Percentiles rank a stretch among this genome's conserved stretches.
Evolutionary conservation across 2,113 vertebrate genomes (phyloP).

Genomic region (Oreochromis spilurus): DNA sequence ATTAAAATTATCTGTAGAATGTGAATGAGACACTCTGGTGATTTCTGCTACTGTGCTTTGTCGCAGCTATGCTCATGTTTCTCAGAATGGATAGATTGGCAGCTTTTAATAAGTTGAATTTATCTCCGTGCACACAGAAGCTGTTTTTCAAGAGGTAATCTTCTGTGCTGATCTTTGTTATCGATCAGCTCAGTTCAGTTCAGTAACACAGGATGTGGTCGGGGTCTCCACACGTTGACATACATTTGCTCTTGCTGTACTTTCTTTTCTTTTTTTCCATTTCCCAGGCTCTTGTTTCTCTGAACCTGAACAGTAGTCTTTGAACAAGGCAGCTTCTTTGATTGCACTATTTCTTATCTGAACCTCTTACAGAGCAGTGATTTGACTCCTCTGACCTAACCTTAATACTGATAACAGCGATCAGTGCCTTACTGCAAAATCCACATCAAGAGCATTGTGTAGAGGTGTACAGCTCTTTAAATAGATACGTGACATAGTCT

Average conservation of each 20-base stretch:
- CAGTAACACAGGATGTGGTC: not conserved
- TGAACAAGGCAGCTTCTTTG: slow-evolving; percentile 25
- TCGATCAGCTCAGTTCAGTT: not conserved
- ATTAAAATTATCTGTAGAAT: not conserved
- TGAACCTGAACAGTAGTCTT: not conserved
- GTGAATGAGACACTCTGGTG: not conserved
- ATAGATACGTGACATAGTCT: not conserved
- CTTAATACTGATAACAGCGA: slow-evolving; percentile 12
- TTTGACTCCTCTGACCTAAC: slow-evolving; percentile 16
- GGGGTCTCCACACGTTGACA: not conserved
- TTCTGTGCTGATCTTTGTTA: not conserved
- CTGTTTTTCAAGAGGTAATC: not conserved
- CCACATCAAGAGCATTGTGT: not conserved
- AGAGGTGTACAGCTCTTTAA: not conserved
- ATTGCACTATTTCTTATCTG: slow-evolving; percentile 11
- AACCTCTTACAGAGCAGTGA: not conserved
- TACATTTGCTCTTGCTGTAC: not conserved
- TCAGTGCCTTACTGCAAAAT: not conserved
- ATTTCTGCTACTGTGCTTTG: not conserved
- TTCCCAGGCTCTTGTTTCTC: not conserved
- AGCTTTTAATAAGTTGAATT: not conserved
- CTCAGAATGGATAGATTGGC: not conserved
- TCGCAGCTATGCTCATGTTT: not conserved
- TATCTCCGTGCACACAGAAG: not conserved
- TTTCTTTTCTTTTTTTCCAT: not conserved